A percentile compares a stretch with the other conserved stretches of the same genome.
These are phyloP conservation scores for Bergia puertoricense DNA, from an alignment of 92 coral and sea anemone species.

Conservation along the genomic window DNA sequence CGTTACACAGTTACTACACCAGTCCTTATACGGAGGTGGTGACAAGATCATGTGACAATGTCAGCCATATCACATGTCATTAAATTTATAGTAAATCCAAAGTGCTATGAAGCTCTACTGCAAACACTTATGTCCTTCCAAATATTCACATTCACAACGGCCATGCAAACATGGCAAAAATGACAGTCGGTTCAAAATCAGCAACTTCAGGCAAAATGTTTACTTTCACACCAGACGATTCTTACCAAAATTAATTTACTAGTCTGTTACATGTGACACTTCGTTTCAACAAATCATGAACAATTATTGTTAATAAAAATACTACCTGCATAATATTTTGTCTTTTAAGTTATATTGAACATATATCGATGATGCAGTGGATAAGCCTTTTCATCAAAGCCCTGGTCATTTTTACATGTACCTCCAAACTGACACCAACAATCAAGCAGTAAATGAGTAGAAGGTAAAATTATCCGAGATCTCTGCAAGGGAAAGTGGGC, in stretches of 20 bases:
- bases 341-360: neutral
- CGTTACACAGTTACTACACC: neutral
- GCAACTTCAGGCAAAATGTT: neutral
- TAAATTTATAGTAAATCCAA: neutral
- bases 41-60: neutral
- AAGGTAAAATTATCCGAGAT: neutral
- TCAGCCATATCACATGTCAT: neutral
- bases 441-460: neutral
- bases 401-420: neutral
- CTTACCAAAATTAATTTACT: neutral
- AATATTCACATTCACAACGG: neutral
- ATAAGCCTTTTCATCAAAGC: neutral
- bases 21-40: neutral
- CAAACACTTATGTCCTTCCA: neutral
- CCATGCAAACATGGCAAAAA: neutral
- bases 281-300: neutral
- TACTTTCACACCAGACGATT: neutral
- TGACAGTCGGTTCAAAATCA: conserved; percentile 1
- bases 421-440: neutral
- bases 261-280: neutral
- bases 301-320: neutral
- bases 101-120: neutral
- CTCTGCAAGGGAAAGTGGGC: too few relatives aligned
- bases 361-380: conserved; percentile 7
- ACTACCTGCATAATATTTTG: neutral